These are phyloP conservation scores for Drosophila putrida DNA, from an alignment of 2,888 invertebrate species.

Conservation along the genomic window DNA sequence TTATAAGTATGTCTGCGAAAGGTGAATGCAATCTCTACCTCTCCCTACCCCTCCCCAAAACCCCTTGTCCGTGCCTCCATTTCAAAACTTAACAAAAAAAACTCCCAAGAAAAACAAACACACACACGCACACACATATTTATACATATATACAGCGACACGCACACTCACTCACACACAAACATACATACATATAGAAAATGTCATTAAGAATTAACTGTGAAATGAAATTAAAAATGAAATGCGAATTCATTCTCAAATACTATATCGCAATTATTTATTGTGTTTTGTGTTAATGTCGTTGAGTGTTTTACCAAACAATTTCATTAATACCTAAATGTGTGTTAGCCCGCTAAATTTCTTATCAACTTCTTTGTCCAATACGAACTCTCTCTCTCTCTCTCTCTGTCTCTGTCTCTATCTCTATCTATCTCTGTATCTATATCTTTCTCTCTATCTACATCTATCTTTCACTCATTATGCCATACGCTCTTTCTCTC, in stretches of 20 bases:
- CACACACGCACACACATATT: not conserved
- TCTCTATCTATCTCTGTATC: conserved; percentile 14
- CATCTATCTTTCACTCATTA: not conserved
- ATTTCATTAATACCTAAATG: conserved; percentile 33
- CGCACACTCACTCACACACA: conserved; percentile 1
- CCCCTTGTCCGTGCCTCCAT: not conserved
- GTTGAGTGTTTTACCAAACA: conserved; percentile 46
- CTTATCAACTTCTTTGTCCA: conserved; percentile 30
- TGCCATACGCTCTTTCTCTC: not conserved
- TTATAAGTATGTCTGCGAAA: conserved; percentile 26
- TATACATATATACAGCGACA: not conserved
- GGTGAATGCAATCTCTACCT: conserved; percentile 16
- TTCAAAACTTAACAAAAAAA: too few relatives aligned
- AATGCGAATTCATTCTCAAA: conserved; percentile 9
- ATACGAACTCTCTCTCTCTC: conserved; percentile 1
- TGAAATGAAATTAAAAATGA: conserved; percentile 9
- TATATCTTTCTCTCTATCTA: not conserved
- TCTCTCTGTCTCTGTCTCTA: not conserved
- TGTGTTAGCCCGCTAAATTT: conserved; percentile 22
- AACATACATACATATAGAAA: not conserved
- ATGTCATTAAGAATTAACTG: conserved; percentile 1
- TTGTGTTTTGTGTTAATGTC: conserved; percentile 49
- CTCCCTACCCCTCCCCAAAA: not conserved
- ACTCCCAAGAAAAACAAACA: not conserved
- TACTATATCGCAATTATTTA: conserved; percentile 19